phyloP scores from a whole-genome alignment of 1,140 invertebrate genomes.

The Drosophila bipectinata region DNA sequence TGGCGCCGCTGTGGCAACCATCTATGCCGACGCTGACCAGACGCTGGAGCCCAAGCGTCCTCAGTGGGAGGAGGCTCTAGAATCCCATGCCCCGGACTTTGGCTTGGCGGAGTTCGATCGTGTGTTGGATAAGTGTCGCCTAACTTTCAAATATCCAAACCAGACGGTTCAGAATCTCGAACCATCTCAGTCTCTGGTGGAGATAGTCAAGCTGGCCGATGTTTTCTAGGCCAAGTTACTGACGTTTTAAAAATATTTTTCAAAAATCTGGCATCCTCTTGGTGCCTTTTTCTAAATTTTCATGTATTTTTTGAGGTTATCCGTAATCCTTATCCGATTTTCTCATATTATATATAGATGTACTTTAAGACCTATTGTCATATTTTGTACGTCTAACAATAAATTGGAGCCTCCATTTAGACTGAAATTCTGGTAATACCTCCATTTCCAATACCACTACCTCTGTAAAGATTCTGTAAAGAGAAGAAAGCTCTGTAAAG shows the following conservation, averaged over 20 bases:
- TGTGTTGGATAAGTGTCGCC: constrained; percentile 47
- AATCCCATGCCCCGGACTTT: not conserved
- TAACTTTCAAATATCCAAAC: not conserved
- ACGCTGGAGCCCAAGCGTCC: constrained; percentile 7
- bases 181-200: constrained; percentile 38
- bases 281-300: not conserved
- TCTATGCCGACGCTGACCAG: constrained; percentile 49
- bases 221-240: constrained; percentile 34
- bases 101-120: constrained; percentile 35
- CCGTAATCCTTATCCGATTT: not conserved
- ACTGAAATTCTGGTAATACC: not conserved
- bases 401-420: not conserved
- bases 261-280: not conserved
- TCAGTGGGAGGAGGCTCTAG: constrained; percentile 42
- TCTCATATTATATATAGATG: not conserved
- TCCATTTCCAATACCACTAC: too few species aligned
- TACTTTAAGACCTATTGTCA: not conserved
- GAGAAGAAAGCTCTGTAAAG: too few species aligned
- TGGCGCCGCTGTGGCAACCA: constrained; percentile 61
- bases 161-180: not conserved
- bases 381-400: not conserved
- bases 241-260: not conserved
- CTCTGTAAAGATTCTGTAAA: too few species aligned
- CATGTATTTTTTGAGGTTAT: not conserved
- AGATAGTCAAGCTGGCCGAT: constrained; percentile 47